A percentile compares a stretch with the other conserved stretches of the same genome.
Evolutionary conservation across 1,140 invertebrate species (phyloP).

Genomic region (Antheraea mylitta): DNA sequence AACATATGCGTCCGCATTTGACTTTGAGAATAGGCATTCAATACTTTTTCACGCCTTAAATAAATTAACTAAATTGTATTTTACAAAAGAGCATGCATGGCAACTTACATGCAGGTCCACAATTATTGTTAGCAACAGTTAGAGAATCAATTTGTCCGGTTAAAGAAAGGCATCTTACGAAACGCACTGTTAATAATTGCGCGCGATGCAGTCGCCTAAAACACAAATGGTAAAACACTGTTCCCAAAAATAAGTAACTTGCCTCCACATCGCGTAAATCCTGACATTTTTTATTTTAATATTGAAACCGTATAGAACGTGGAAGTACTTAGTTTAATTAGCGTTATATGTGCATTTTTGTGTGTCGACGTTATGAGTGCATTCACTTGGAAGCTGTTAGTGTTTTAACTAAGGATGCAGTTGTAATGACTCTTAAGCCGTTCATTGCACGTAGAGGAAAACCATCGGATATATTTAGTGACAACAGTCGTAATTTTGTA

Average conservation of each 20-base stretch:
- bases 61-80: conserved; percentile 14
- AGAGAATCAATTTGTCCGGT: conserved; percentile 19
- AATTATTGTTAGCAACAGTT: conserved; percentile 19
- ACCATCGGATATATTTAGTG: conserved; percentile 22
- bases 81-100: conserved; percentile 5
- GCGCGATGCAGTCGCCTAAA: conserved; percentile 13
- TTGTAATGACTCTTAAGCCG: conserved; percentile 24
- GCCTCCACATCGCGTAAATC: conserved; percentile 14
- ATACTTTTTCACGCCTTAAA: neutral
- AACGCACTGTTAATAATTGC: conserved; percentile 17
- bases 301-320: conserved; percentile 23
- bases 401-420: conserved; percentile 25
- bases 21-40: no score
- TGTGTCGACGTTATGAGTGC: conserved; percentile 29
- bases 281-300: conserved; percentile 22
- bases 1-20: no score
- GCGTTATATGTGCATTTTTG: conserved; percentile 29
- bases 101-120: conserved; percentile 16
- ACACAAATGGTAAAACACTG: conserved; percentile 14
- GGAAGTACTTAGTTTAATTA: conserved; percentile 18
- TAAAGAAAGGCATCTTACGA: conserved; percentile 19
- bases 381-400: conserved; percentile 30
- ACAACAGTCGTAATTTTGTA: conserved; percentile 23
- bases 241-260: conserved; percentile 18
- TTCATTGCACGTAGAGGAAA: conserved; percentile 38